Percentiles rank a stretch among this genome's conserved stretches.
These are phyloP conservation scores for Hypsibius dujardini DNA, from an alignment of 1,140 invertebrate species.

Conservation along the genomic window DNA sequence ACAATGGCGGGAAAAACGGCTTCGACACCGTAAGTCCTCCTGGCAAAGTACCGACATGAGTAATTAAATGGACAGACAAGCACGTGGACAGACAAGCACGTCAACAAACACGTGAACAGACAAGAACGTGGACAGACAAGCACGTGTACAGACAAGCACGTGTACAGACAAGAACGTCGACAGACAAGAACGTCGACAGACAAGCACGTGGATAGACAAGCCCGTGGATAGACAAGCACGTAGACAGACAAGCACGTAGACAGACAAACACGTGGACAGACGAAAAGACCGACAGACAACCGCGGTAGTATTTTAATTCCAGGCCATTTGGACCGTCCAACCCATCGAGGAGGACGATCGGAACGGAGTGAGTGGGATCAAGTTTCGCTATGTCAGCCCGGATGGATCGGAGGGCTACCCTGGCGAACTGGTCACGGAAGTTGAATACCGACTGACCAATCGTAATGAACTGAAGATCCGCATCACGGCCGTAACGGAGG, in stretches of 20 bases:
- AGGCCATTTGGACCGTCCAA: conserved; percentile 32
- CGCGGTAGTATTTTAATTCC: background rate
- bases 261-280: no score
- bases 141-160: no score
- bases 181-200: no score
- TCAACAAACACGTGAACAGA: no score
- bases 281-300: background rate
- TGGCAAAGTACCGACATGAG: no score
- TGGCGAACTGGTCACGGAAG: conserved; percentile 46
- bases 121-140: no score
- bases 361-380: conserved; percentile 35
- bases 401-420: conserved; percentile 72
- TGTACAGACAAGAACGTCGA: no score
- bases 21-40: conserved; percentile 55
- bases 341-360: conserved; percentile 26
- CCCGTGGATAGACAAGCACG: no score
- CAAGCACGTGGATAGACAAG: no score
- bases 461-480: conserved; percentile 51
- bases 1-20: conserved; percentile 69
- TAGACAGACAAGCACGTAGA: no score
- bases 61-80: no score
- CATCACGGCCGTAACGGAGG: conserved; percentile 52
- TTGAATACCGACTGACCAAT: conserved; percentile 50
- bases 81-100: no score
- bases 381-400: conserved; percentile 48